phyloP scores from a whole-genome alignment of 2,797 vertebrate genomes.

The Sebastes dallii region DNA sequence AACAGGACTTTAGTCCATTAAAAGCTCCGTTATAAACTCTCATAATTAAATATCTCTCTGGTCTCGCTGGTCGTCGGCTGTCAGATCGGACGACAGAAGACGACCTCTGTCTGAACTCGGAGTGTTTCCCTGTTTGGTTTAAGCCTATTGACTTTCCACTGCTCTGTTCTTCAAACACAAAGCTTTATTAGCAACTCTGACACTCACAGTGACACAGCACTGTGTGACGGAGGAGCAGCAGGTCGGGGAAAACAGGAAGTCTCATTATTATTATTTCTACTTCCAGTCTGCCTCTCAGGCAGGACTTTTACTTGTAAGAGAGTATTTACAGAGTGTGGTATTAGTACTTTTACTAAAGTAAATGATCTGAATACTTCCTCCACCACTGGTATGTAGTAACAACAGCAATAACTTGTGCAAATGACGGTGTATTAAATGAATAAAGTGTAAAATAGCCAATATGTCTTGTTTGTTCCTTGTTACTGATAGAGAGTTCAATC shows the following conservation, averaged over 20 bases:
- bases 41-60: not conserved
- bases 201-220: not conserved
- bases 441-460: too few relatives aligned
- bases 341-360: not conserved
- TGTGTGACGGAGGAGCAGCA: not conserved
- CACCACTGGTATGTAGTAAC: not conserved
- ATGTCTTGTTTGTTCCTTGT: too few relatives aligned
- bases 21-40: not conserved
- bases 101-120: not conserved
- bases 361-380: not conserved
- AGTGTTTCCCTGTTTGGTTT: slow-evolving; percentile 26
- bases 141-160: slow-evolving; percentile 28
- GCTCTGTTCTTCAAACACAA: not conserved
- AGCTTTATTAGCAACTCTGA: not conserved
- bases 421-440: too few relatives aligned
- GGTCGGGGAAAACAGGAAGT: not conserved
- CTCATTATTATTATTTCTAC: not conserved
- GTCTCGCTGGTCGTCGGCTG: not conserved
- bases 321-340: not conserved
- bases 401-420: too few relatives aligned
- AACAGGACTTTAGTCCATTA: too few relatives aligned
- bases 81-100: not conserved
- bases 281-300: not conserved
- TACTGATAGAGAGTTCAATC: too few relatives aligned
- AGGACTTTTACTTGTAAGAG: not conserved